Evolutionary conservation across 2,113 vertebrate species (phyloP).

Genomic region (Psettodes erumei): DNA sequence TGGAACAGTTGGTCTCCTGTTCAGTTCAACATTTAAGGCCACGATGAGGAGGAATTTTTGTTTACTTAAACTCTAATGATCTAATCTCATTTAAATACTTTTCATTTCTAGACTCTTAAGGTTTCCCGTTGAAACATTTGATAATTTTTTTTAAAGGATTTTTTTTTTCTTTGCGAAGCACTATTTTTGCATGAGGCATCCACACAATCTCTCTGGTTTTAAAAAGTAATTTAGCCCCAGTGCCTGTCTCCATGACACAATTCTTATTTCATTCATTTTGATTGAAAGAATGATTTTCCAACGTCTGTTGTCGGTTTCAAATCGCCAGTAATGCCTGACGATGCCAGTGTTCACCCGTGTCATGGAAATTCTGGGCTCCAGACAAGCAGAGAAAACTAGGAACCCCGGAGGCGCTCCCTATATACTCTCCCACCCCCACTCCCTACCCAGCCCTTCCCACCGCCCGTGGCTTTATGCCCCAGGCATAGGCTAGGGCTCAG

Average conservation of each 20-base stretch:
- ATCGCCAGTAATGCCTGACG: conserved; percentile 21
- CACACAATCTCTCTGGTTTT: conserved; percentile 16
- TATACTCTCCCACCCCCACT: conserved; percentile 25
- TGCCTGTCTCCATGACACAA: conserved; percentile 21
- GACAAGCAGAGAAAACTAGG: conserved; percentile 42
- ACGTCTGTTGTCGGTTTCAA: conserved; percentile 56
- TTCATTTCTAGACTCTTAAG: background rate
- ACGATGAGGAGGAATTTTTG: background rate
- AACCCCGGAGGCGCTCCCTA: conserved; percentile 49
- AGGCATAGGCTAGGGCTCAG: conserved; percentile 48
- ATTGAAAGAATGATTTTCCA: conserved; percentile 38
- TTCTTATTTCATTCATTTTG: conserved; percentile 14
- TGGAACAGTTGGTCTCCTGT: conserved; percentile 60
- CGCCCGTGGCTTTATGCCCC: conserved; percentile 66
- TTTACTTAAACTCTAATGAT: background rate
- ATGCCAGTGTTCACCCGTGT: conserved; percentile 44
- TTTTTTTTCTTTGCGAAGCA: conserved; percentile 19
- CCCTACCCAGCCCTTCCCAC: conserved; percentile 6
- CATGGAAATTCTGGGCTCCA: conserved; percentile 55
- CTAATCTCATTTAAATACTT: background rate
- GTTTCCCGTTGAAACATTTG: background rate
- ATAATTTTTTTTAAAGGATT: conserved; percentile 25
- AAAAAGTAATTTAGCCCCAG: conserved; percentile 2
- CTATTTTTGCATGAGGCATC: conserved; percentile 20
- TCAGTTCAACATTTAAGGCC: conserved; percentile 21